Evolutionary conservation across 2,888 invertebrate species (phyloP), one percentile per base, ranked within the genome.

Genomic region (Napeogenes sylphis): DNA sequence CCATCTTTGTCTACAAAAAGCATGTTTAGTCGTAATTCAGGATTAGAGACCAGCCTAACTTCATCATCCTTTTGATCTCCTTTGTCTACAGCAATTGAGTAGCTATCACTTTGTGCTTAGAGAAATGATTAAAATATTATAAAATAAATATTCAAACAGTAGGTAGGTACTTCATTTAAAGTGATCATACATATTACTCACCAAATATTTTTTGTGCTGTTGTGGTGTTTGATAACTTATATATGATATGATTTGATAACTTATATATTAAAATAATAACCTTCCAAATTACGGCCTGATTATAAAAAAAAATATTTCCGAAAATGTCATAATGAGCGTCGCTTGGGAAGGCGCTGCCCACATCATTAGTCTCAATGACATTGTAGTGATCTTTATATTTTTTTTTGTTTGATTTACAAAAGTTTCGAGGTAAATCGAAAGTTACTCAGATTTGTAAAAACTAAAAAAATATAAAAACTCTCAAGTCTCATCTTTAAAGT

Each of bases 241-340:
- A n/a, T n/a, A n/a, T n/a, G n/a, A n/a, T n/a, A n/a, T 33, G 69
- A 71, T 66, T 78, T 82, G 14, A 88, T 74, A 30, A 85, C 59
- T 62, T 81, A 78, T 10, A 79, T 74, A 67, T 87, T 79, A 58
- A 81, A 87, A 63, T 74, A 79, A 63, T 78, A 84, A 4, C 83
- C 85, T 3, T 79, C 71, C 2, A 70, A 70, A 55, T 79, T 79
- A 58, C 71, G 73, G 35, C 77, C 79, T 2, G 79, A 76, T 67
- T 81, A 78, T 3, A 89, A 83, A 46, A 77, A 89, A 68, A 89
- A 88, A 88, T 69, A 69, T 88, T 87, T 0, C 87, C 88, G 35
- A 73, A 79, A 1, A 68, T 73, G 65, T 88, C 88, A 56, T 77
- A 87, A 65, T 87, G 86, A 0, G 85, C 83, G 62, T 88, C 85